Percentiles rank a stretch among this genome's conserved stretches.
These are phyloP conservation scores for Chroicocephalus ridibundus DNA, from an alignment of 2,113 vertebrate genomes.

Conservation along the genomic window DNA sequence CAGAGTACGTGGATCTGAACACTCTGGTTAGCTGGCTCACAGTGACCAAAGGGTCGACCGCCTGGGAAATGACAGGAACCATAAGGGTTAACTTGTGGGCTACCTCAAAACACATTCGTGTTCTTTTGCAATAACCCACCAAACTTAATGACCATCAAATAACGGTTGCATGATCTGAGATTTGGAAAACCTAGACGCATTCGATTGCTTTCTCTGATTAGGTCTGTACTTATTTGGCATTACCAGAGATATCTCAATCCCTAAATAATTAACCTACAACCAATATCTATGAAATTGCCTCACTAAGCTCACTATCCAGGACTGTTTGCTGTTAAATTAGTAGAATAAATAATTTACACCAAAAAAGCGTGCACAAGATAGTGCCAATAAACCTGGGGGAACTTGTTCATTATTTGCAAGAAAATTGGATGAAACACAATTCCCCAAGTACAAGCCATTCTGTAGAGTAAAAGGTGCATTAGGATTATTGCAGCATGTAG, in stretches of 20 bases:
- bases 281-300: conserved; percentile 70
- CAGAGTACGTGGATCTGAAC: not conserved
- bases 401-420: conserved; percentile 72
- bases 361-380: conserved; percentile 67
- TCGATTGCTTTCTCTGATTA: conserved; percentile 48
- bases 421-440: conserved; percentile 72
- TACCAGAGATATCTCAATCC: conserved; percentile 71
- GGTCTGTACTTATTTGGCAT: conserved; percentile 66
- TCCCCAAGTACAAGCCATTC: conserved; percentile 51
- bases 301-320: conserved; percentile 63
- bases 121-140: conserved; percentile 1
- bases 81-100: conserved; percentile 1
- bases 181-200: conserved; percentile 33
- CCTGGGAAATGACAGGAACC: not conserved
- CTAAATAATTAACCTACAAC: conserved; percentile 79
- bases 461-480: conserved; percentile 42
- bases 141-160: conserved; percentile 10
- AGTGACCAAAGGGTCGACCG: not conserved
- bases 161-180: conserved; percentile 21
- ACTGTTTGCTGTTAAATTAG: conserved; percentile 77
- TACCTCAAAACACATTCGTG: not conserved
- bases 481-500: not conserved
- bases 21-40: not conserved
- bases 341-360: conserved; percentile 78
- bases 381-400: conserved; percentile 69